These are phyloP conservation scores for Adoxophyes honmai DNA, from an alignment of 1,140 invertebrate genomes.

Conservation along the genomic window DNA sequence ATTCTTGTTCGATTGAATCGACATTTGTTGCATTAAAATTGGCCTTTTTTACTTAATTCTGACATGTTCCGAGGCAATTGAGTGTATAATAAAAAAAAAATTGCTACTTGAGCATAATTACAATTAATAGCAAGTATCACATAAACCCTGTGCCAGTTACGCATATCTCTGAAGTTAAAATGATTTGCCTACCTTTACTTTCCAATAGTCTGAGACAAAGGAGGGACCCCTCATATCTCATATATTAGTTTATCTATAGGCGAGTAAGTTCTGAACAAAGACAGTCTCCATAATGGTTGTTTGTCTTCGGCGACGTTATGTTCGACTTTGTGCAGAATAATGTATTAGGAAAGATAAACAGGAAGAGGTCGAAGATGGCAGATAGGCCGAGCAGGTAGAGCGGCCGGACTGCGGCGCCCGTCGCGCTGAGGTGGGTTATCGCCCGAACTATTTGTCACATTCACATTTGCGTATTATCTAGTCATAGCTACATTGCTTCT, in stretches of 20 bases:
- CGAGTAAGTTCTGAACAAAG: neutral
- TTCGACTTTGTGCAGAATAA: constrained; percentile 39
- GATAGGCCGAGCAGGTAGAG: constrained; percentile 49
- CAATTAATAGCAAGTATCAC: too few species aligned
- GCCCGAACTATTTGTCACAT: constrained; percentile 35
- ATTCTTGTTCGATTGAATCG: too few species aligned
- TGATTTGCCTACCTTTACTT: neutral
- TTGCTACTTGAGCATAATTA: too few species aligned
- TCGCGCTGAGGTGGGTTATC: constrained; percentile 34
- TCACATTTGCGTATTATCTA: neutral
- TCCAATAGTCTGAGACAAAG: constrained; percentile 9
- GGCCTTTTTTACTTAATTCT: too few species aligned
- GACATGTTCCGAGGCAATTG: too few species aligned
- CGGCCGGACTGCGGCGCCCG: constrained; percentile 9
- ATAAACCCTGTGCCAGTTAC: too few species aligned
- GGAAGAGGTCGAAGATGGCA: constrained; percentile 45
- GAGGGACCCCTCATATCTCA: neutral
- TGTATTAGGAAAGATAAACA: constrained; percentile 46
- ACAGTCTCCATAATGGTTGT: constrained; percentile 13
- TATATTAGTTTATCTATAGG: too few species aligned
- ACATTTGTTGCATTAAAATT: too few species aligned
- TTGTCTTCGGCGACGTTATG: constrained; percentile 27
- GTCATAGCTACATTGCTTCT: constrained; percentile 21
- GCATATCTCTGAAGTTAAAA: neutral
- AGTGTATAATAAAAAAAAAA: too few species aligned